A percentile compares a stretch with the other conserved stretches of the same genome.
Evolutionary conservation across 2,113 vertebrate species (phyloP).

Genomic region (Reinhardtius hippoglossoides): DNA sequence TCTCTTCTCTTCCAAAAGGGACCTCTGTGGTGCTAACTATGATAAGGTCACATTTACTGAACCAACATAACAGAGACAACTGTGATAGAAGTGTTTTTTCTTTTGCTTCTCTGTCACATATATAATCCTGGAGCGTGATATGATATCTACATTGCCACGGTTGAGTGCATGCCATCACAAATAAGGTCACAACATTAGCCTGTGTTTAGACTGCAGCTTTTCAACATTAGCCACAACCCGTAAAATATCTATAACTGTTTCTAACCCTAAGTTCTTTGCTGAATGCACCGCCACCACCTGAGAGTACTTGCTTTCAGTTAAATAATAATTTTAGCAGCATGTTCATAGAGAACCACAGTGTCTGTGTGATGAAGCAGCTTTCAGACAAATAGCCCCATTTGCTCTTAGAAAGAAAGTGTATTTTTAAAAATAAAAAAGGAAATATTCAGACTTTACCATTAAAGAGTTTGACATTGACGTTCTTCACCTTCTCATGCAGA

Average conservation of each 20-base stretch:
- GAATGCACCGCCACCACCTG: too few relatives aligned
- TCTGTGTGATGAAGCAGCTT: slow-evolving; percentile 47
- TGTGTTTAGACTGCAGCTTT: not conserved
- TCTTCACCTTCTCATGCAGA: slow-evolving; percentile 19
- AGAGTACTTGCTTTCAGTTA: too few relatives aligned
- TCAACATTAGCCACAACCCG: not conserved
- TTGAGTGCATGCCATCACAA: not conserved
- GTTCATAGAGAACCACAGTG: slow-evolving; percentile 18
- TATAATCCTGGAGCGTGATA: not conserved
- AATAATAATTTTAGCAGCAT: not conserved
- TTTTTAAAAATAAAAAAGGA: slow-evolving; percentile 1
- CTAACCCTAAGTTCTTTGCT: too few relatives aligned
- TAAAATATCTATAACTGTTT: not conserved
- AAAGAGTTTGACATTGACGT: slow-evolving; percentile 9
- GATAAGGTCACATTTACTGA: too few relatives aligned
- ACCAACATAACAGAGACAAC: too few relatives aligned
- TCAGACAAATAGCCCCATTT: slow-evolving; percentile 35
- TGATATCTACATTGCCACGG: not conserved
- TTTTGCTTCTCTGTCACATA: too few relatives aligned
- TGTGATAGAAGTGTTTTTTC: too few relatives aligned
- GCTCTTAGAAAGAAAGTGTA: not conserved
- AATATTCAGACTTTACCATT: slow-evolving; percentile 5
- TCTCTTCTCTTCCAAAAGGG: not conserved
- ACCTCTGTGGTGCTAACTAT: too few relatives aligned
- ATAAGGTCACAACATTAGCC: not conserved